A percentile compares a stretch with the other conserved stretches of the same genome.
Conservation (phyloP, 2,888 invertebrate species). For the Homarus gammarus region DNA sequence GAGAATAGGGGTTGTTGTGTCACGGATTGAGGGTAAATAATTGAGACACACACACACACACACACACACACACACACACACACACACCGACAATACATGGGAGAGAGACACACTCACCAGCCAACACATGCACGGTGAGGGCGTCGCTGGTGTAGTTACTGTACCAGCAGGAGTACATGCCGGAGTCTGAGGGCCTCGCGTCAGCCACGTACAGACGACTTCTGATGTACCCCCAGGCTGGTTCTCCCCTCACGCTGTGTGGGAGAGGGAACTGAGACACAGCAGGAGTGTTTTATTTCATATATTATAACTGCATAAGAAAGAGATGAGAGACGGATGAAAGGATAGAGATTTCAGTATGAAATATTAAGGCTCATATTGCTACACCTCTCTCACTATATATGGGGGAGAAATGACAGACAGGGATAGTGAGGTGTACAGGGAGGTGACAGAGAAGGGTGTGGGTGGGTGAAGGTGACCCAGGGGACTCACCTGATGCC, state of each 20-base stretch:
- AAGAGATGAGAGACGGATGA: background rate
- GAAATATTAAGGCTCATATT: background rate
- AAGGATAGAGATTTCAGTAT: background rate
- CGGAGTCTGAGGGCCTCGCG: conserved; percentile 88
- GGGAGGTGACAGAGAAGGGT: background rate
- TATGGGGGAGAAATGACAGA: background rate
- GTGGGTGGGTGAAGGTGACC: too few relatives aligned
- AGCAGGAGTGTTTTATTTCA: background rate
- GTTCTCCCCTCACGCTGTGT: conserved; percentile 84
- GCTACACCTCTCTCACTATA: too few relatives aligned
- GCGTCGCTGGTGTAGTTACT: conserved; percentile 57
- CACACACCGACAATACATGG: too few relatives aligned
- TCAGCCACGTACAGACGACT: conserved; percentile 89
- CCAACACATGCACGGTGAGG: conserved; percentile 70
- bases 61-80: too few relatives aligned
- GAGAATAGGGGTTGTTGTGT: too few relatives aligned
- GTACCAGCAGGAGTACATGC: conserved; percentile 86
- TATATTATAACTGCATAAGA: background rate
- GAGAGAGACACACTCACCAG: conserved; percentile 39
- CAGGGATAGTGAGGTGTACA: background rate
- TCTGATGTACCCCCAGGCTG: conserved; percentile 52
- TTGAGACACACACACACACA: too few relatives aligned
- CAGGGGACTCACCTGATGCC: conserved; percentile 85
- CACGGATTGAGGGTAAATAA: too few relatives aligned
- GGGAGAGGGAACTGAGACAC: conserved; percentile 77